phyloP scores from a whole-genome alignment of 2,113 vertebrate species.

The Rhineura floridana region DNA sequence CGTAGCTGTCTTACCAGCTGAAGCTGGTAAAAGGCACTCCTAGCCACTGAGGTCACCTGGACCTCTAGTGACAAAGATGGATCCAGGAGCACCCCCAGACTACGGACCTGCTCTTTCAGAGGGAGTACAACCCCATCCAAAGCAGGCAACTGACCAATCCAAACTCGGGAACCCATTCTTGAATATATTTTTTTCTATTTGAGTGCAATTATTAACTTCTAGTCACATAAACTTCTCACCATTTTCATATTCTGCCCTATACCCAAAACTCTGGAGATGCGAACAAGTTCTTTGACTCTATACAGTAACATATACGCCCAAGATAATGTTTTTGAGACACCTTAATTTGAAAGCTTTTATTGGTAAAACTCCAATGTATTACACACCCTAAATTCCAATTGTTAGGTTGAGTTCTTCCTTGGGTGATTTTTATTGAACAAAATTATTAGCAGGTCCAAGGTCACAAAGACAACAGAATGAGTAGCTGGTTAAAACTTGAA shows the following conservation, averaged over 20 bases:
- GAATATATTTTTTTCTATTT: neutral
- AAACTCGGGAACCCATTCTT: no score
- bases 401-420: neutral
- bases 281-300: neutral
- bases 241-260: neutral
- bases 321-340: neutral
- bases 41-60: no score
- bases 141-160: no score
- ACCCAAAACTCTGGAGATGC: neutral
- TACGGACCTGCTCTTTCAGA: no score
- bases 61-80: no score
- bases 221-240: neutral
- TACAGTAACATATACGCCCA: neutral
- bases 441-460: no score
- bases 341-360: neutral
- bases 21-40: no score
- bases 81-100: no score
- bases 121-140: no score
- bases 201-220: neutral
- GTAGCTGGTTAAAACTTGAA: conserved; percentile 13
- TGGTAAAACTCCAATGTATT: neutral
- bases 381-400: neutral
- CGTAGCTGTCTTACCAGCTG: no score
- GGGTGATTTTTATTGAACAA: neutral
- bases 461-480: no score